These are phyloP conservation scores for Anableps anableps DNA, from an alignment of 2,797 vertebrate species.

Conservation along the genomic window DNA sequence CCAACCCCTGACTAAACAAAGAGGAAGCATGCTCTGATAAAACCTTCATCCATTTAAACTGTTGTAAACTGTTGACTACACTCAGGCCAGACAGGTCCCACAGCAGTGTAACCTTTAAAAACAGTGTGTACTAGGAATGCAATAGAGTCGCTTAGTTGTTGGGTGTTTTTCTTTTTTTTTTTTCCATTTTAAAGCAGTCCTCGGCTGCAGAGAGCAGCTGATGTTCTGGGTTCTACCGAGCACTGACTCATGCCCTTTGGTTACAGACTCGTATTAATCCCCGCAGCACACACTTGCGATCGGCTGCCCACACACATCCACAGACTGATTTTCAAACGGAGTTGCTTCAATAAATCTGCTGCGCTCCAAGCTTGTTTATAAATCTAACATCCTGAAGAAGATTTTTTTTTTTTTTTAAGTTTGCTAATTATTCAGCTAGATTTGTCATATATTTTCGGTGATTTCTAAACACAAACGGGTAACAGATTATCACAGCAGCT, in stretches of 20 bases:
- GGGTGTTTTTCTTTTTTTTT: background rate
- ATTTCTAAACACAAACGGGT: background rate
- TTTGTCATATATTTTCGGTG: background rate
- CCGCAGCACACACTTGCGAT: constrained; percentile 22
- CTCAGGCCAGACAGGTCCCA: constrained; percentile 4
- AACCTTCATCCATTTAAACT: constrained; percentile 16
- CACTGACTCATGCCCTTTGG: constrained; percentile 48
- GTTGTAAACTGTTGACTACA: constrained; percentile 7
- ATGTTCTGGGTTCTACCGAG: constrained; percentile 52
- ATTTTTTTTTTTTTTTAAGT: background rate
- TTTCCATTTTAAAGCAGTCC: constrained; percentile 13
- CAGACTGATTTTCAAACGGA: background rate
- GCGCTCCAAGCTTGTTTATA: background rate
- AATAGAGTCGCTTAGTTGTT: background rate
- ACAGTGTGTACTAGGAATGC: constrained; percentile 5
- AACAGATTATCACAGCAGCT: background rate
- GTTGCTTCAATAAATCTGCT: background rate
- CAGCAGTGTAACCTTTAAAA: constrained; percentile 39
- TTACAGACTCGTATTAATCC: constrained; percentile 58
- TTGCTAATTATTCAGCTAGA: background rate
- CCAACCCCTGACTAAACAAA: background rate
- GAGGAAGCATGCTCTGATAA: constrained; percentile 1
- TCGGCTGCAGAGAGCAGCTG: constrained; percentile 40
- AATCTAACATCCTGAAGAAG: background rate
- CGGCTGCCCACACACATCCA: background rate